Conservation (phyloP, 2,113 vertebrate genomes). For the Macrotis lagotis region DNA sequence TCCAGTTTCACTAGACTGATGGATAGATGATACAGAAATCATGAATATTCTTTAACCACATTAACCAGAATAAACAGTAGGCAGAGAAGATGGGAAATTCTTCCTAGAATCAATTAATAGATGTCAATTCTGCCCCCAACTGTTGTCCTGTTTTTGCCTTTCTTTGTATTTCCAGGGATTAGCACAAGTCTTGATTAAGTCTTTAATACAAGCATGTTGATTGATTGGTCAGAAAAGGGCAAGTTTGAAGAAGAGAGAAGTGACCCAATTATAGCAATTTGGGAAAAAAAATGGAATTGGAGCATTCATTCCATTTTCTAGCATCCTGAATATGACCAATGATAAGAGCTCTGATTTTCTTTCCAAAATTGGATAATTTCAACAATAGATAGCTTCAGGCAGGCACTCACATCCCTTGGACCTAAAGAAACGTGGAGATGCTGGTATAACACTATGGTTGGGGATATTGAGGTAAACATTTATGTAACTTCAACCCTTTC, state of each 20-base stretch:
- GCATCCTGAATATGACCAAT: conserved; percentile 40
- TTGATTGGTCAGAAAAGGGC: conserved; percentile 2
- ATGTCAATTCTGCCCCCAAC: neutral
- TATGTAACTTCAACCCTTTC: conserved; percentile 68
- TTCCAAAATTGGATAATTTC: conserved; percentile 54
- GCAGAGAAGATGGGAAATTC: neutral
- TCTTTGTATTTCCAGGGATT: neutral
- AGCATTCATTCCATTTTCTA: conserved; percentile 47
- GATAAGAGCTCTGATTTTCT: conserved; percentile 10
- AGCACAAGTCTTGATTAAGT: neutral
- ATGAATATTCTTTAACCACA: neutral
- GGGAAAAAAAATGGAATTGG: conserved; percentile 62
- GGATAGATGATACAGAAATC: neutral
- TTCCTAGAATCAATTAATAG: neutral
- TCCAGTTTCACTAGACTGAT: conserved; percentile 41
- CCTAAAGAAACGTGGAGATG: conserved; percentile 50
- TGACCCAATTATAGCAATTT: conserved; percentile 44
- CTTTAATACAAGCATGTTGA: neutral
- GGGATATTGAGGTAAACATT: conserved; percentile 78
- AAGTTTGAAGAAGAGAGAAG: conserved; percentile 38
- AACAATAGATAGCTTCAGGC: conserved; percentile 11
- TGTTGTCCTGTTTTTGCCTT: neutral
- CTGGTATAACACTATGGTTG: conserved; percentile 31
- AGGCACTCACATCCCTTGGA: conserved; percentile 15
- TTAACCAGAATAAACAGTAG: neutral